Evolutionary conservation across 1,140 invertebrate genomes (phyloP), one percentile per base, ranked within the genome.

Genomic region (Cepaea nemoralis): DNA sequence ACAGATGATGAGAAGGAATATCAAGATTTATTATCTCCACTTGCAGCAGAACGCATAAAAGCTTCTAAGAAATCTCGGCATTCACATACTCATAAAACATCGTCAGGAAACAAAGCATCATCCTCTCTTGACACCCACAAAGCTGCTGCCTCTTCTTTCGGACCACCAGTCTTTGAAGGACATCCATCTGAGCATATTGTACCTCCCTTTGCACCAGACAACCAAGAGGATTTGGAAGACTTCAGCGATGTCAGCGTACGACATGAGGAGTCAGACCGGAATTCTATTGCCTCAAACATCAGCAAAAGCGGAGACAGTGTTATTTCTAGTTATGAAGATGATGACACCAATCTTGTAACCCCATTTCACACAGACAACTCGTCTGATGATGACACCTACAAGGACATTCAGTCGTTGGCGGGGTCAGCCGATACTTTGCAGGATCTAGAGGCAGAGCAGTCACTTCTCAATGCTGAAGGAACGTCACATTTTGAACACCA

Each of bases 331-430:
- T 70, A 70, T 19, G 69, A 39, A 5, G 69, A 42, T 39, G 69
- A 70, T 31, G 40, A 42, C 24, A 70, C 35, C 3, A 70, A 70
- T 22, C 69, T 70, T 70, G 69, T 70, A 10, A 70, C 69, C 39
- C 69, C 69, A 40, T 70, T 70, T 40, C 16, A 24, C 5, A 42
- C 40, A 40, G 69, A 70, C 3, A 22, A 39, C 40, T 39, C 35
- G 1, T 70, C 69, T 6, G 69, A 70, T 70, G 69, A 70, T 19
- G 69, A 70, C 40, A 70, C 69, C 1, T 70, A 70, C 27, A 40
- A 39, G 6, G 37, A 70, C n/a, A 70, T 70, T 3, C 1, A 40
- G 19, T 70, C 69, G 0, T 40, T 70, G 37, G 5, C 35, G n/a
- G 35, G 35, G 2, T 70, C 69, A n/a, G 0, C n/a, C 6, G 69